phyloP scores from a whole-genome alignment of 1,140 invertebrate genomes.

The Parasteatoda tepidariorum region DNA sequence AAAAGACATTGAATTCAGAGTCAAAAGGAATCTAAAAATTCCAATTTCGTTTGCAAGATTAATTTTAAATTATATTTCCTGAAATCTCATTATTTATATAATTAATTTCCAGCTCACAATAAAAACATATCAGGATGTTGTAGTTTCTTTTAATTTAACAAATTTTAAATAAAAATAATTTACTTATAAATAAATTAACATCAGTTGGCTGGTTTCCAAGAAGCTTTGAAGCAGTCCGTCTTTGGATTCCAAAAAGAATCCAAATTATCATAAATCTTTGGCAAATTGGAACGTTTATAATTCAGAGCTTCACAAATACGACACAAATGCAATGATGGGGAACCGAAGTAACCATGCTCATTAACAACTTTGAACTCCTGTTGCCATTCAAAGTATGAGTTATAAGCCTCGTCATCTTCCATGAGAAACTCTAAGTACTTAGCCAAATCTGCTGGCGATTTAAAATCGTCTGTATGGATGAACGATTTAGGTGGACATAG shows the following conservation, averaged over 20 bases:
- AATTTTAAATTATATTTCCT: no score
- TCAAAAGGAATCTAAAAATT: no score
- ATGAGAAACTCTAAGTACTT: slow-evolving; percentile 64
- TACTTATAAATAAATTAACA: no score
- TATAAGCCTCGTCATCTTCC: slow-evolving; percentile 63
- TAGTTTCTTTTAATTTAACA: no score
- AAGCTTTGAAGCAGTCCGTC: slow-evolving; percentile 68
- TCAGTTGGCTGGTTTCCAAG: slow-evolving; percentile 53
- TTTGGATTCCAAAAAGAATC: slow-evolving; percentile 70
- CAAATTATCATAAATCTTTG: slow-evolving; percentile 72
- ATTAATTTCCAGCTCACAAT: no score
- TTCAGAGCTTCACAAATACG: slow-evolving; percentile 66
- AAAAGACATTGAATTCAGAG: no score
- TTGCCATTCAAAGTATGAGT: slow-evolving; percentile 58
- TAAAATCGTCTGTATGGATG: slow-evolving; percentile 68
- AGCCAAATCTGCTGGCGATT: slow-evolving; percentile 65
- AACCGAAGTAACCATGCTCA: slow-evolving; percentile 79
- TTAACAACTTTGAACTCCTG: slow-evolving; percentile 64
- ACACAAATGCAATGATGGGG: slow-evolving; percentile 66
- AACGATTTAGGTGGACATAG: slow-evolving; percentile 67
- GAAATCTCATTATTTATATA: no score
- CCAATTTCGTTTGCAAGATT: no score
- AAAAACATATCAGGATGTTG: no score
- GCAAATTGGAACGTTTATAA: slow-evolving; percentile 63
- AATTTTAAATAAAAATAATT: no score